These are phyloP conservation scores for Gnatocerus cornutus DNA, from an alignment of 2,888 invertebrate species.

Conservation along the genomic window DNA sequence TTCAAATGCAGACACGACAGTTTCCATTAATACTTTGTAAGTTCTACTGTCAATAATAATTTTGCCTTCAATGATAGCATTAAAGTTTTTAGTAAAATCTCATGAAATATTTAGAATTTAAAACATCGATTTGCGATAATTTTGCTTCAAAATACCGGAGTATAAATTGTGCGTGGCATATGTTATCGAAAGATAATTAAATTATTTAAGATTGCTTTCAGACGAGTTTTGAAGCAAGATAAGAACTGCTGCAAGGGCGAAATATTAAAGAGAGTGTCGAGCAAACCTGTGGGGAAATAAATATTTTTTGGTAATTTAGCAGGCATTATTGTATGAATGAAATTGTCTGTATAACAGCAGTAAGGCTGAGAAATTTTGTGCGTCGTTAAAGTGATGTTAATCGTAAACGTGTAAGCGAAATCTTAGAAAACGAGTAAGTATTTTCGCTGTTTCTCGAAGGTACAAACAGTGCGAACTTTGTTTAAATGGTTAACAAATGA, in stretches of 20 bases:
- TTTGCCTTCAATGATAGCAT: no score
- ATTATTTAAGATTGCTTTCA: slow-evolving; percentile 23
- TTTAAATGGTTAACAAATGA: slow-evolving; percentile 20
- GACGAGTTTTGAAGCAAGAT: slow-evolving; percentile 8
- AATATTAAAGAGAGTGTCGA: slow-evolving; percentile 28
- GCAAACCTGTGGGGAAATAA: slow-evolving; percentile 25
- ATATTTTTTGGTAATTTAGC: slow-evolving; percentile 30
- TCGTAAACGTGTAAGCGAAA: slow-evolving; percentile 10
- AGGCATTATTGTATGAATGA: slow-evolving; percentile 23
- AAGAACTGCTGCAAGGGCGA: slow-evolving; percentile 14
- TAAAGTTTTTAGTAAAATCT: no score
- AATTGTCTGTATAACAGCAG: slow-evolving; percentile 20
- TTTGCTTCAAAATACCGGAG: no score
- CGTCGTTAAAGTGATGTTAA: slow-evolving; percentile 29
- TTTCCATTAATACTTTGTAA: no score
- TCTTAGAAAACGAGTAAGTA: neutral
- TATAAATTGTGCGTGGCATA: neutral
- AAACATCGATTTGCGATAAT: no score
- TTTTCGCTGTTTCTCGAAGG: slow-evolving; percentile 1
- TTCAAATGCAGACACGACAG: no score
- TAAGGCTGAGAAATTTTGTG: slow-evolving; percentile 19
- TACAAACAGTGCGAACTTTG: neutral
- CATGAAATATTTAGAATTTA: no score
- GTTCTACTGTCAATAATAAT: no score
- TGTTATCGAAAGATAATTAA: slow-evolving; percentile 17